Conservation (phyloP, 2,113 vertebrate species). For the Sprattus sprattus region DNA sequence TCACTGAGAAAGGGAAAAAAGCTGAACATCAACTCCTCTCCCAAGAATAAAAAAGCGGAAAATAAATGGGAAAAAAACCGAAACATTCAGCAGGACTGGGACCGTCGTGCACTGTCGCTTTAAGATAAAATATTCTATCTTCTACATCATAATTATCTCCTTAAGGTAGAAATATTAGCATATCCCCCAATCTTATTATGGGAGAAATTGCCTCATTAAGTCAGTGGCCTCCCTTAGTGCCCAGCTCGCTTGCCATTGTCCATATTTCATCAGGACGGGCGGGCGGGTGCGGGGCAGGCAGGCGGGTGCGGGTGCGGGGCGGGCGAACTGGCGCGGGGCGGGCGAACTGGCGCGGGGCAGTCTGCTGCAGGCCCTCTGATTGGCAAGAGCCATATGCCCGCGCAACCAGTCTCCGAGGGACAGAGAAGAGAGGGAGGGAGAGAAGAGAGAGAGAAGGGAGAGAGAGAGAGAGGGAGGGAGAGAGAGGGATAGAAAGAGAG, state of each 20-base stretch:
- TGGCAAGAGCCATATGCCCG: constrained; percentile 70
- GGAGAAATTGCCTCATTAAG: constrained; percentile 84
- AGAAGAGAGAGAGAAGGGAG: not conserved
- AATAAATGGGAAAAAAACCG: not conserved
- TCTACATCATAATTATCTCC: constrained; percentile 84
- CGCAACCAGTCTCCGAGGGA: constrained; percentile 62
- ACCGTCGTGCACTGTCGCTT: constrained; percentile 65
- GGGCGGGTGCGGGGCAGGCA: too few species aligned
- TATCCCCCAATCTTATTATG: constrained; percentile 84
- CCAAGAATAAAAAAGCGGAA: not conserved
- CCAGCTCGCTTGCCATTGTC: constrained; percentile 77
- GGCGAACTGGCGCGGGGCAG: constrained; percentile 48
- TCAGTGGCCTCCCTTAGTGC: constrained; percentile 74
- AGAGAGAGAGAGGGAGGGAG: not conserved
- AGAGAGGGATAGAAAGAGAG: not conserved
- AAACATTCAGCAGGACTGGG: not conserved
- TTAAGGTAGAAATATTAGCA: constrained; percentile 86
- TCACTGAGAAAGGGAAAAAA: constrained; percentile 34
- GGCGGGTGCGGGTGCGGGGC: too few species aligned
- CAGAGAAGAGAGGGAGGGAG: not conserved
- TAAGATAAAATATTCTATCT: constrained; percentile 81
- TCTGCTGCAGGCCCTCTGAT: constrained; percentile 52
- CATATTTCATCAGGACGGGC: constrained; percentile 72
- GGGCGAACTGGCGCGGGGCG: constrained; percentile 63
- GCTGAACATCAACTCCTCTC: constrained; percentile 30